phyloP scores from a whole-genome alignment of 2,888 invertebrate species.

The Hyles lineata region DNA sequence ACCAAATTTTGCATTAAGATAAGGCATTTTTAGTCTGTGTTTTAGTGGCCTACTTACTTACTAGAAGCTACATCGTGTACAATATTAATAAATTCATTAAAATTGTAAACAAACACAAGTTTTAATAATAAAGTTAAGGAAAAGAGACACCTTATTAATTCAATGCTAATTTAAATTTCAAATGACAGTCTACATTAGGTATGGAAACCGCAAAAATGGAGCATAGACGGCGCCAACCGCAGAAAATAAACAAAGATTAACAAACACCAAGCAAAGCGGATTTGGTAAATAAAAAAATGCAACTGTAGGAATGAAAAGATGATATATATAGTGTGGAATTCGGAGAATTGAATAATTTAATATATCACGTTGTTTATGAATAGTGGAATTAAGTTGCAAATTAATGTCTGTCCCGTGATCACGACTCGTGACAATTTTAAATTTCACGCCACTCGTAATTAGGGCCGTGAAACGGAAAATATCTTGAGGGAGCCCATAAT shows the following conservation, averaged over 20 bases:
- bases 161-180: slow-evolving; percentile 6
- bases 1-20: too few relatives aligned
- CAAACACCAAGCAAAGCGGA: slow-evolving; percentile 13
- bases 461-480: slow-evolving; percentile 8
- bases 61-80: too few relatives aligned
- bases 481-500: neutral
- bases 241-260: slow-evolving; percentile 12
- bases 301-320: neutral
- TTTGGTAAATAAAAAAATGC: slow-evolving; percentile 6
- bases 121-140: neutral
- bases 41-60: too few relatives aligned
- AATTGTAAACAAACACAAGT: neutral
- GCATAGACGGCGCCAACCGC: slow-evolving; percentile 9
- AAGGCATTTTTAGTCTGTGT: too few relatives aligned
- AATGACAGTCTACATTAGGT: slow-evolving; percentile 18
- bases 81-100: neutral
- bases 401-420: neutral
- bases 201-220: slow-evolving; percentile 10
- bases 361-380: slow-evolving; percentile 16
- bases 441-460: slow-evolving; percentile 29
- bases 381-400: slow-evolving; percentile 25
- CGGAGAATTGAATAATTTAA: neutral
- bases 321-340: slow-evolving; percentile 20
- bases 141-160: slow-evolving; percentile 20
- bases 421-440: slow-evolving; percentile 21